Percentiles rank a stretch among this genome's conserved stretches.
These are phyloP conservation scores for Theonella swinhoei DNA, from an alignment of 37 sponge, comb jelly and placozoan species.

Conservation along the genomic window DNA sequence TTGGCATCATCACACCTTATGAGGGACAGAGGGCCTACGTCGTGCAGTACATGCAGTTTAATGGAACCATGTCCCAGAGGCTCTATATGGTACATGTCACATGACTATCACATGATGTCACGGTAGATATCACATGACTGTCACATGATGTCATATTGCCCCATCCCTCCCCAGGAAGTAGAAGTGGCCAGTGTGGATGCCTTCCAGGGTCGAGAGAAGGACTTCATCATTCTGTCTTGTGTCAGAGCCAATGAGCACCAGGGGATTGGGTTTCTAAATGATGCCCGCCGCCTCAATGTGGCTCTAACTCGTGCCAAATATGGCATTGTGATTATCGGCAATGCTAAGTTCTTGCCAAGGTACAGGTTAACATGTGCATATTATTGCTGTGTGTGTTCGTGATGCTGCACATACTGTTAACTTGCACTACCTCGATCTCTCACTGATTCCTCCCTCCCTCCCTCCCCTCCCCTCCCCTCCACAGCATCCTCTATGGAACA, in stretches of 20 bases:
- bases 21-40: slow-evolving; percentile 96
- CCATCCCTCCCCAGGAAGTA: slow-evolving; percentile 83
- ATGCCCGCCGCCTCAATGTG: slow-evolving; percentile 95
- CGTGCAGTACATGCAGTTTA: slow-evolving; percentile 92
- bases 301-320: slow-evolving; percentile 96
- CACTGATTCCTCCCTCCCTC: too few species aligned
- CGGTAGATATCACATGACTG: background rate
- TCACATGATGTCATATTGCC: slow-evolving; percentile 2
- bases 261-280: slow-evolving; percentile 96
- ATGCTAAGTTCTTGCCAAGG: slow-evolving; percentile 92
- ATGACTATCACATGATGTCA: background rate
- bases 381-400: background rate
- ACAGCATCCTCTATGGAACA: slow-evolving; percentile 88
- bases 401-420: too few species aligned
- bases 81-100: slow-evolving; percentile 75
- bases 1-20: slow-evolving; percentile 98
- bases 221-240: slow-evolving; percentile 95
- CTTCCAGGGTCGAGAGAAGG: slow-evolving; percentile 97
- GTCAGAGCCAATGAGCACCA: slow-evolving; percentile 96
- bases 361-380: slow-evolving; percentile 25
- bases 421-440: too few species aligned
- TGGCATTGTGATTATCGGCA: slow-evolving; percentile 90
- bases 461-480: background rate
- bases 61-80: slow-evolving; percentile 82
- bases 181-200: slow-evolving; percentile 99